Conservation (phyloP, 2,888 invertebrate genomes). For the Epistrophella euchroma region DNA sequence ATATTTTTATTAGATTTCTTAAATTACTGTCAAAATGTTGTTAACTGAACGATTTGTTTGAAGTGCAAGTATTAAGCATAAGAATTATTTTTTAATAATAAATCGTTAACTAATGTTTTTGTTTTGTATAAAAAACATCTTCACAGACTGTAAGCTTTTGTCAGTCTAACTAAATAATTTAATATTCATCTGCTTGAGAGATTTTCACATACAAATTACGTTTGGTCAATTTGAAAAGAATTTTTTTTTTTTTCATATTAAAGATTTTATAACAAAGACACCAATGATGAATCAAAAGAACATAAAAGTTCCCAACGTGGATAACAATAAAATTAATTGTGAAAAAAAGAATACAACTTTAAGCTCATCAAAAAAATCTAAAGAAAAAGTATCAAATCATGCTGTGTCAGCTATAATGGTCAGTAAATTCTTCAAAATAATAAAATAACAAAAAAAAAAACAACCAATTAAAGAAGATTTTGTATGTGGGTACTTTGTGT, state of each 20-base stretch:
- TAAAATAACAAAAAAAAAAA: conserved; percentile 1
- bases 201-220: not conserved
- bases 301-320: conserved; percentile 11
- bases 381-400: conserved; percentile 19
- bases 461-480: not conserved
- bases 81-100: not conserved
- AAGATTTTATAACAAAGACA: conserved; percentile 7
- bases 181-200: not conserved
- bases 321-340: conserved; percentile 23
- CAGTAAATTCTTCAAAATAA: conserved; percentile 5
- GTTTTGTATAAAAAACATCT: not conserved
- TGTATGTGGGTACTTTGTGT: not conserved
- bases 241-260: not conserved
- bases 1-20: not conserved
- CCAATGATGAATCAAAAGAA: conserved; percentile 19
- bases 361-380: not conserved
- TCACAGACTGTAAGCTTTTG: not conserved
- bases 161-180: not conserved
- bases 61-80: not conserved
- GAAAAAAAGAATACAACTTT: not conserved
- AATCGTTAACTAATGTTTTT: not conserved
- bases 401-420: conserved; percentile 16
- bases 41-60: not conserved
- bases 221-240: conserved; percentile 16
- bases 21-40: not conserved